Evolutionary conservation across 2,113 vertebrate genomes (phyloP).

Genomic region (Charadrius vociferus): DNA sequence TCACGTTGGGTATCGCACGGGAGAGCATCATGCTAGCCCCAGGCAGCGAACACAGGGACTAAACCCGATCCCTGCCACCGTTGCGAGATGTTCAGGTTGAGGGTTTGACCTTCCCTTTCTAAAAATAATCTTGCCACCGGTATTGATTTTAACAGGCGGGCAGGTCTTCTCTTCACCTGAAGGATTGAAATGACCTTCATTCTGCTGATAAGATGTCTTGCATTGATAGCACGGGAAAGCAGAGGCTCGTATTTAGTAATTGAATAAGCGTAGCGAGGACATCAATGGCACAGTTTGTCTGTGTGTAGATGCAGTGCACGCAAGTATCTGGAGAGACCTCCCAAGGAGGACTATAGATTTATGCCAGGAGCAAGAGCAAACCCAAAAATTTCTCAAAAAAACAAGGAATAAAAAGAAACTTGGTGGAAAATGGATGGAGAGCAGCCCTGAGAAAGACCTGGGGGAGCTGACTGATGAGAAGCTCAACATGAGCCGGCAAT

Average conservation of each 20-base stretch:
- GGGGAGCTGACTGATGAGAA: too few species aligned
- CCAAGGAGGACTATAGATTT: not conserved
- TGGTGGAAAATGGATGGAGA: too few species aligned
- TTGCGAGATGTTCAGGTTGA: not conserved
- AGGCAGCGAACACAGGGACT: not conserved
- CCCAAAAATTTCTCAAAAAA: not conserved
- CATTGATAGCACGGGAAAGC: not conserved
- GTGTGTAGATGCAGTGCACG: too few species aligned
- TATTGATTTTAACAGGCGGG: not conserved
- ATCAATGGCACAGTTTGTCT: accelerated
- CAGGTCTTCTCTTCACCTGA: not conserved
- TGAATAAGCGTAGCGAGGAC: not conserved
- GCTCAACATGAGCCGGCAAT: too few species aligned
- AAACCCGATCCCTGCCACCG: accelerated
- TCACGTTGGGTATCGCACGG: accelerated
- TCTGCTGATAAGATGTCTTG: not conserved
- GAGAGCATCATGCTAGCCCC: not conserved
- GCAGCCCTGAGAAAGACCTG: too few species aligned
- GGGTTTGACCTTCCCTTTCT: not conserved
- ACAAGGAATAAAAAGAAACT: not conserved
- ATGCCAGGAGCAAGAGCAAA: not conserved
- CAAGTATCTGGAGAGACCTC: not conserved
- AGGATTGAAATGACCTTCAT: not conserved
- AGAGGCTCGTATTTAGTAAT: not conserved
- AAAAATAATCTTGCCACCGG: not conserved